Evolutionary conservation across 2,113 vertebrate genomes (phyloP).

Genomic region (Motacilla tschutschensis): DNA sequence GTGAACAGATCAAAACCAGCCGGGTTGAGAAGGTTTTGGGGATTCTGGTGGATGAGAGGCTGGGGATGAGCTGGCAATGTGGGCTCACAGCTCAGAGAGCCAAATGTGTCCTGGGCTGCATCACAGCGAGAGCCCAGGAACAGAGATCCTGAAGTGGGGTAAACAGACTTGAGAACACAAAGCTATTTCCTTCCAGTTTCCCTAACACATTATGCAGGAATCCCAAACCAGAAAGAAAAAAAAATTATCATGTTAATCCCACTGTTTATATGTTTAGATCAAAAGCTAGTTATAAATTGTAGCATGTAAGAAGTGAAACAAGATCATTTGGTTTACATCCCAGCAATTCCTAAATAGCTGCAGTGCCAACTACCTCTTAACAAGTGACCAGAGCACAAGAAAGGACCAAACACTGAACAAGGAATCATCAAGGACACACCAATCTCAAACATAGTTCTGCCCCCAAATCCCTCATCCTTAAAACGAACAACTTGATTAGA

Average conservation of each 20-base stretch:
- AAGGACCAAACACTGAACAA: neutral
- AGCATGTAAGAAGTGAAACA: neutral
- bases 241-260: neutral
- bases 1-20: neutral
- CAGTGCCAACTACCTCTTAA: neutral
- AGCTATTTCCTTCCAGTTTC: neutral
- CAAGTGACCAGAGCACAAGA: neutral
- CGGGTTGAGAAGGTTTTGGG: neutral
- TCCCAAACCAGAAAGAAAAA: neutral
- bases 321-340: neutral
- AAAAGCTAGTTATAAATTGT: neutral
- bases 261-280: neutral
- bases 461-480: neutral
- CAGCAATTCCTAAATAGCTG: neutral
- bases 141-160: neutral
- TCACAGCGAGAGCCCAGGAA: neutral
- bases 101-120: neutral
- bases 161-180: neutral
- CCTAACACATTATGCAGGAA: neutral
- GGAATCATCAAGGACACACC: neutral
- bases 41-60: neutral
- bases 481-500: neutral
- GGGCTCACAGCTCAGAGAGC: neutral
- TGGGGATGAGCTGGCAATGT: accelerated
- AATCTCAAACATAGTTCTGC: neutral